phyloP scores from a whole-genome alignment of 2,888 invertebrate genomes.

The Argyresthia albistria region DNA sequence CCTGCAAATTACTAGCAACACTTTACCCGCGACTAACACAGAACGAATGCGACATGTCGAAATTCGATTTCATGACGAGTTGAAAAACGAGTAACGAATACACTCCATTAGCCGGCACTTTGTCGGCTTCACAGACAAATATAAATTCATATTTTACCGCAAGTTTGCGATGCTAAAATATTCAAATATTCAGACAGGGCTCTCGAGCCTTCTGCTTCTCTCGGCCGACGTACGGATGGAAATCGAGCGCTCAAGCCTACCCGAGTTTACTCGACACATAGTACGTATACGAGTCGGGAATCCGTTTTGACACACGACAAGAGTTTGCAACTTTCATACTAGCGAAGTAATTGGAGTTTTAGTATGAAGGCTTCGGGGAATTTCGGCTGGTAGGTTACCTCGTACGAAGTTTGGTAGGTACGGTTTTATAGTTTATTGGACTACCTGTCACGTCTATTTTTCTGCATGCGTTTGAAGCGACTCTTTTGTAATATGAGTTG shows the following conservation, averaged over 20 bases:
- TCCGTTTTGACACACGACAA: slow-evolving; percentile 21
- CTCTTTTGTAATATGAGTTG: no score
- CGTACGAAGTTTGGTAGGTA: no score
- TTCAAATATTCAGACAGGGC: slow-evolving; percentile 61
- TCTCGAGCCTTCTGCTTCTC: slow-evolving; percentile 44
- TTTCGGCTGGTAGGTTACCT: no score
- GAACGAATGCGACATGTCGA: no score
- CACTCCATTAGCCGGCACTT: slow-evolving; percentile 9
- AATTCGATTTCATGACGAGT: neutral
- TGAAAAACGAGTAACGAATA: slow-evolving; percentile 1
- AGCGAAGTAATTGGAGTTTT: no score
- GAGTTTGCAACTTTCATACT: neutral
- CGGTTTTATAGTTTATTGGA: no score
- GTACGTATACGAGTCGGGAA: slow-evolving; percentile 23
- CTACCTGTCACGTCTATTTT: no score
- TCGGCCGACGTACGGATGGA: slow-evolving; percentile 52
- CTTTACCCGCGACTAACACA: no score
- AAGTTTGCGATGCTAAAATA: slow-evolving; percentile 47
- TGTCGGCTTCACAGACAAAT: slow-evolving; percentile 18
- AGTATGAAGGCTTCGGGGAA: no score
- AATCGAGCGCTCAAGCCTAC: slow-evolving; percentile 28
- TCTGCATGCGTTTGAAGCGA: no score
- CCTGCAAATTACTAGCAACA: no score
- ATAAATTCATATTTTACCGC: slow-evolving; percentile 44
- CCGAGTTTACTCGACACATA: neutral